A percentile compares a stretch with the other conserved stretches of the same genome.
Evolutionary conservation across 2,888 invertebrate genomes (phyloP).

Genomic region (Galerucella calmariensis): DNA sequence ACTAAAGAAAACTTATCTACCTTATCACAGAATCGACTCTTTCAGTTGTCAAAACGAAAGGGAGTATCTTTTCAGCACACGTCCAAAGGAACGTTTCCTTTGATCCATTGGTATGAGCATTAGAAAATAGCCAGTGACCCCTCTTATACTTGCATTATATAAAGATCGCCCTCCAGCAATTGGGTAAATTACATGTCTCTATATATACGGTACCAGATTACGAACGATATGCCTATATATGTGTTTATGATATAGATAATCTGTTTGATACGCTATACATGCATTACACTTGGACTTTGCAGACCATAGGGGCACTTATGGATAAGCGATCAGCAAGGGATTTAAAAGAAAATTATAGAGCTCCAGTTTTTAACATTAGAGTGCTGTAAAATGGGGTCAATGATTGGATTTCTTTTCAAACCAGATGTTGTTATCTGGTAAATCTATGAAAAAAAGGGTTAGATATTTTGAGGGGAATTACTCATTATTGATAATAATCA

Average conservation of each 20-base stretch:
- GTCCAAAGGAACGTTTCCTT: slow-evolving; percentile 7
- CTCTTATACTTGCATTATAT: slow-evolving; percentile 19
- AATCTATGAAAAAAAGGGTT: neutral
- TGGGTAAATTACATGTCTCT: slow-evolving; percentile 49
- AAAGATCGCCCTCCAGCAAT: slow-evolving; percentile 43
- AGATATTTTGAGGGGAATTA: neutral
- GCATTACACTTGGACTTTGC: slow-evolving; percentile 25
- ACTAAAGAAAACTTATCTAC: neutral
- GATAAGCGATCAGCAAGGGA: slow-evolving; percentile 30
- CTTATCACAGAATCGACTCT: neutral
- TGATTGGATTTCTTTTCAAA: slow-evolving; percentile 1
- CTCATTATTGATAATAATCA: no score
- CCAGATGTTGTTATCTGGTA: slow-evolving; percentile 5
- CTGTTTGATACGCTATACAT: slow-evolving; percentile 30
- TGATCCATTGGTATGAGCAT: slow-evolving; percentile 15
- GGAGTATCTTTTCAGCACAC: neutral
- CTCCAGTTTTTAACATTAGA: slow-evolving; percentile 10
- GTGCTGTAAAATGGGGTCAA: neutral
- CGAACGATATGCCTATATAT: slow-evolving; percentile 35
- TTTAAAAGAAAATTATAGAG: slow-evolving; percentile 16
- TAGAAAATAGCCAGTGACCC: slow-evolving; percentile 19
- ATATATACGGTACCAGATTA: slow-evolving; percentile 43
- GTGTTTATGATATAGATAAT: slow-evolving; percentile 39
- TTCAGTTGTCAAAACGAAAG: slow-evolving; percentile 6
- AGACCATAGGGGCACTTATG: slow-evolving; percentile 33